Percentiles rank a stretch among this genome's conserved stretches.
These are phyloP conservation scores for Chironomus striatipennis DNA, from an alignment of 1,140 invertebrate species.

Conservation along the genomic window DNA sequence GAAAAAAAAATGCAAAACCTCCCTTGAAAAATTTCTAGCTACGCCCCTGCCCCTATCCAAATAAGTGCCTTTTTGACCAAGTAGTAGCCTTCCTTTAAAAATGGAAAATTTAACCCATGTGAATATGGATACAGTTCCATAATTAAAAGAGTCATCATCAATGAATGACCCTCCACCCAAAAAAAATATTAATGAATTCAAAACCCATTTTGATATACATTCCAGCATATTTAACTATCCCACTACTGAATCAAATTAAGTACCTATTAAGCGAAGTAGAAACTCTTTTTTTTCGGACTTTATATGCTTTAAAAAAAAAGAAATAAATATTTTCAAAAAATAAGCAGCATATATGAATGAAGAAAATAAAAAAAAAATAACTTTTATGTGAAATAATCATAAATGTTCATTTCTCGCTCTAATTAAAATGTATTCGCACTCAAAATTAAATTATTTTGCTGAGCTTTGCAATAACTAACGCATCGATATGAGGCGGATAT, in stretches of 20 bases:
- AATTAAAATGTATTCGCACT: constrained; percentile 24
- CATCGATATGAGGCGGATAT: background rate
- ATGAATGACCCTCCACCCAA: no score
- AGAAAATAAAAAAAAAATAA: background rate
- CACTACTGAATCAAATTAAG: background rate
- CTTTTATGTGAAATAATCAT: constrained; percentile 18
- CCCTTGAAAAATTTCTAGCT: no score
- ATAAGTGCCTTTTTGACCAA: no score
- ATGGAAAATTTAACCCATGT: no score
- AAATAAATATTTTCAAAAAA: background rate
- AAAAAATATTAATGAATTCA: no score
- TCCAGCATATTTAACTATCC: background rate
- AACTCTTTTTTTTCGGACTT: background rate
- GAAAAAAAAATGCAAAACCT: no score
- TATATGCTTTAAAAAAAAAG: background rate
- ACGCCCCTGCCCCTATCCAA: no score
- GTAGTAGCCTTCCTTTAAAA: no score
- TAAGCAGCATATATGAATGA: no score
- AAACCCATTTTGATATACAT: no score
- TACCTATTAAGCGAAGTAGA: constrained; percentile 4
- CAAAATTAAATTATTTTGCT: background rate
- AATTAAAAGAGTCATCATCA: no score
- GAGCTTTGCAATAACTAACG: background rate
- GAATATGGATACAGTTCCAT: no score
- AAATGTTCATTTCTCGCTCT: constrained; percentile 20